Percentiles rank a stretch among this genome's conserved stretches.
Evolutionary conservation across 2,888 invertebrate genomes (phyloP).

Genomic region (Cotesia congregata): DNA sequence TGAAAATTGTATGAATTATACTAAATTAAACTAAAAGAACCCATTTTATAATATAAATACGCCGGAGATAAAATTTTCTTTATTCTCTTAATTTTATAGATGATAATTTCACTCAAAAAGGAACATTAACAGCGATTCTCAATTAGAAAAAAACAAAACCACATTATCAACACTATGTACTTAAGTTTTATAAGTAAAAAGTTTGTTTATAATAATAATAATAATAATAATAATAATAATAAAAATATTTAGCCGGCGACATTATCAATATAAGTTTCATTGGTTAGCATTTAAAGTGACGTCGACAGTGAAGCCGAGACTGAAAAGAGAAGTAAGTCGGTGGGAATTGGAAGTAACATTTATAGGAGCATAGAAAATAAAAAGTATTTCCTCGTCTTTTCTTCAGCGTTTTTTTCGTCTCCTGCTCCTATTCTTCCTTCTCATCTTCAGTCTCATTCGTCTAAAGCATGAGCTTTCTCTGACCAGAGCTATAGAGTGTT

Average conservation of each 20-base stretch:
- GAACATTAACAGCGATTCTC: too few relatives aligned
- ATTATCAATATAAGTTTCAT: slow-evolving; percentile 17
- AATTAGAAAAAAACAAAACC: too few relatives aligned
- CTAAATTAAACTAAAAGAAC: too few relatives aligned
- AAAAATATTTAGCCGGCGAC: not conserved
- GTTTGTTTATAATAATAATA: not conserved
- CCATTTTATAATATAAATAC: too few relatives aligned
- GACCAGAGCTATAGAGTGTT: not conserved
- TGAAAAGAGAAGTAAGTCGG: not conserved
- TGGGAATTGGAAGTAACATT: slow-evolving; percentile 16
- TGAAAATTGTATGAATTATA: too few relatives aligned
- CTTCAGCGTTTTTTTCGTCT: not conserved
- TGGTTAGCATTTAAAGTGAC: slow-evolving; percentile 14
- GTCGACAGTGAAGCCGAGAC: slow-evolving; percentile 21
- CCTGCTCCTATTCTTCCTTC: not conserved
- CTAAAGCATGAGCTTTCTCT: not conserved
- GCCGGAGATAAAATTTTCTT: too few relatives aligned
- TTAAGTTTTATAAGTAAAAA: not conserved
- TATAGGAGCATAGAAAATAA: slow-evolving; percentile 6
- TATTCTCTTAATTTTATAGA: too few relatives aligned
- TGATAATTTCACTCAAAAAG: too few relatives aligned
- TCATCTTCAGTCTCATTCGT: slow-evolving; percentile 17
- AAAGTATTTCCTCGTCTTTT: slow-evolving; percentile 28
- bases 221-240: not conserved
- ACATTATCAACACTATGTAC: not conserved